Evolutionary conservation across 2,797 vertebrate genomes (phyloP), one percentile per base, ranked within the genome.

Genomic region (Gymnothorax javanicus): DNA sequence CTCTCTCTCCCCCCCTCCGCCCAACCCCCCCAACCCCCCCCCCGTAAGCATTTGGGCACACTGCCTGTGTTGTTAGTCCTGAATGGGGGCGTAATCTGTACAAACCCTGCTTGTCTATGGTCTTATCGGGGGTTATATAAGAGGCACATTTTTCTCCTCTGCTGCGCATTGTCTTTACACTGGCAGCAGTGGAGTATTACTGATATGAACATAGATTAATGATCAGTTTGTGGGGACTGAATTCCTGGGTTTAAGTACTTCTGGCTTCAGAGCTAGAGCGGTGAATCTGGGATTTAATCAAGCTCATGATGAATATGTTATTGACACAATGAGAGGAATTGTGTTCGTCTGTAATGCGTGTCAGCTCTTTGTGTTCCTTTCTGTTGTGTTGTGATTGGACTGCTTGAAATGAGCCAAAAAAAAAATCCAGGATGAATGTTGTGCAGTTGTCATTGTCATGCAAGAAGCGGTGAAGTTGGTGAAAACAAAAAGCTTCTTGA

Each of bases 21-120:
- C n/a, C n/a, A n/a, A n/a, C n/a, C n/a, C n/a, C n/a, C n/a, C n/a
- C n/a, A n/a, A n/a, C n/a, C n/a, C 90, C 86, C 92, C 89, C 89
- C 88, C 91, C 67, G 73, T 82, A 3, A 11, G 50, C 50, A 87
- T 83, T 83, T 77, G 6, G 86, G 52, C 87, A 93, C 90, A 93
- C 57, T 89, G 89, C 57, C 11, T 83, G 88, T 69, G 89, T 91
- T 94, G 91, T 95, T 91, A 90, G 88, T 83, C 84, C 84, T 9
- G 58, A 73, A 52, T 83, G 27, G 58, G 75, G 82, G 84, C 85
- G 92, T 89, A 93, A 92, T 88, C 88, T 71, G 69, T 92, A 91
- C 93, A 4, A 85, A 43, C 20, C 83, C 50, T 89, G 77, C 56
- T 73, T 86, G 86, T 91, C 69, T 88, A 88, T 88, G 77, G 88